These are phyloP conservation scores for Hesperophylax magnus DNA, from an alignment of 1,140 invertebrate species.

Conservation along the genomic window DNA sequence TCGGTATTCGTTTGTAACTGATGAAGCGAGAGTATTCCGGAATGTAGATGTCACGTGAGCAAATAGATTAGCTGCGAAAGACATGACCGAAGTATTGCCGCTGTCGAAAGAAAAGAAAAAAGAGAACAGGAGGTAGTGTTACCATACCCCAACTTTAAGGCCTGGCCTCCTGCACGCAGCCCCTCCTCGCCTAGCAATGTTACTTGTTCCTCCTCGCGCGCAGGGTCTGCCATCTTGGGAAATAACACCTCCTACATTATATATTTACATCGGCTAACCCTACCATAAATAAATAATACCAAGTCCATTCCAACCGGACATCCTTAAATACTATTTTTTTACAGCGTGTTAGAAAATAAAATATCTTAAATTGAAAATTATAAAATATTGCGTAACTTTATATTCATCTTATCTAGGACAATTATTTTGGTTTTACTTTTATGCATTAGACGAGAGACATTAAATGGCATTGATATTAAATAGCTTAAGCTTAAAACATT, in stretches of 20 bases:
- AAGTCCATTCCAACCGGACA: neutral
- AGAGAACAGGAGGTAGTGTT: slow-evolving; percentile 22
- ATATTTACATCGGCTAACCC: too few relatives aligned
- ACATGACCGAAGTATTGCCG: slow-evolving; percentile 36
- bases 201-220: slow-evolving; percentile 93
- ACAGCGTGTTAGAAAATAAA: slow-evolving; percentile 25
- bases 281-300: neutral
- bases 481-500: slow-evolving; percentile 38
- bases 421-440: too few relatives aligned
- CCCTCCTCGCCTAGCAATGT: slow-evolving; percentile 95
- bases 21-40: too few relatives aligned
- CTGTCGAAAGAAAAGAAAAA: neutral
- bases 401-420: too few relatives aligned
- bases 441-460: slow-evolving; percentile 31
- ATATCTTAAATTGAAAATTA: slow-evolving; percentile 31
- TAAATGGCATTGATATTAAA: slow-evolving; percentile 34
- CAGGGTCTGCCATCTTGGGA: slow-evolving; percentile 90
- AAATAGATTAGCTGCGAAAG: too few relatives aligned
- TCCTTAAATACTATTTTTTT: slow-evolving; percentile 49
- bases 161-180: slow-evolving; percentile 91
- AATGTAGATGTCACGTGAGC: too few relatives aligned
- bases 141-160: slow-evolving; percentile 90
- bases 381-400: slow-evolving; percentile 14
- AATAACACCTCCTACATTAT: slow-evolving; percentile 60
- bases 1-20: too few relatives aligned